Evolutionary conservation across 2,797 vertebrate species (phyloP).

Genomic region (Bryconaethiops microstoma): DNA sequence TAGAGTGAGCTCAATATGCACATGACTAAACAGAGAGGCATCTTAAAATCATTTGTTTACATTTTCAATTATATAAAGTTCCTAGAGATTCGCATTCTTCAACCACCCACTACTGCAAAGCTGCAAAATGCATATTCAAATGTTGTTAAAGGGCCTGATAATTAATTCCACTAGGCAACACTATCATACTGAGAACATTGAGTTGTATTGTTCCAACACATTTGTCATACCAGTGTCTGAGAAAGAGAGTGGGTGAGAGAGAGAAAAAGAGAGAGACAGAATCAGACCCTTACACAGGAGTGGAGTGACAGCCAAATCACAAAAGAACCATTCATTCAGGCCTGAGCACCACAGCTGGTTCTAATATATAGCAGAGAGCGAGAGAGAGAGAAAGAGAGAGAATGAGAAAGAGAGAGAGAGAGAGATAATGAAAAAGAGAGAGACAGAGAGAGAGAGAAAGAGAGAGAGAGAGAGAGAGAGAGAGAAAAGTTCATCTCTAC

Average conservation of each 20-base stretch:
- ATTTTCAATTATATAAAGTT: neutral
- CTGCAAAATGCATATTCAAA: slow-evolving; percentile 28
- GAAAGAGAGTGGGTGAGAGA: slow-evolving; percentile 45
- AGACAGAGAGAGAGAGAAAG: neutral
- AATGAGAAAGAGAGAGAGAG: slow-evolving; percentile 18
- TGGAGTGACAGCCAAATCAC: slow-evolving; percentile 76
- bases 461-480: too few relatives aligned
- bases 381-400: slow-evolving; percentile 28
- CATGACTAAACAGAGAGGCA: neutral
- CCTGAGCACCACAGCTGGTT: slow-evolving; percentile 80
- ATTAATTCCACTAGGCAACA: slow-evolving; percentile 42
- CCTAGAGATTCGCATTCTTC: neutral
- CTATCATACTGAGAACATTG: slow-evolving; percentile 50
- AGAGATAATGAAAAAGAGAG: neutral
- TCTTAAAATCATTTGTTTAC: neutral
- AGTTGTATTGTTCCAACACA: slow-evolving; percentile 68
- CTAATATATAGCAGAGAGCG: slow-evolving; percentile 67
- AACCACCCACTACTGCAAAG: slow-evolving; percentile 14
- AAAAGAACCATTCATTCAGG: slow-evolving; percentile 82
- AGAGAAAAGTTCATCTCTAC: neutral
- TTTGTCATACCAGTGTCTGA: slow-evolving; percentile 67
- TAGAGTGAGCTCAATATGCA: neutral
- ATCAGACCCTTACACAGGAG: slow-evolving; percentile 72
- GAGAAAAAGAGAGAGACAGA: slow-evolving; percentile 62
- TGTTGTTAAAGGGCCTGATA: slow-evolving; percentile 27